Evolutionary conservation across 2,797 vertebrate genomes (phyloP), one percentile per base, ranked within the genome.

Genomic region (Acanthopagrus latus): DNA sequence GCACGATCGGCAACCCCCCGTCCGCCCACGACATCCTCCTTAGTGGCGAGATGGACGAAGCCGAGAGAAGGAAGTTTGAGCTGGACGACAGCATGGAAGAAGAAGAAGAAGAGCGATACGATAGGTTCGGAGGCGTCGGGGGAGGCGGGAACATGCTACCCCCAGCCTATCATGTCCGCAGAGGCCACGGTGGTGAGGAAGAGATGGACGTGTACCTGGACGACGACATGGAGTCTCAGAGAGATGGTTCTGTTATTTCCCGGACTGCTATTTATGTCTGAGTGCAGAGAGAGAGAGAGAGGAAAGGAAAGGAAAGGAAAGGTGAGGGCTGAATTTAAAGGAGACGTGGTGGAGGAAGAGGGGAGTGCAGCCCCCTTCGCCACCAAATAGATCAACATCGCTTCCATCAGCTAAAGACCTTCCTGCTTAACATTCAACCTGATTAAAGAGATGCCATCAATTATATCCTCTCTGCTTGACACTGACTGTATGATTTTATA

Each of bases 201-300:
- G 90, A 93, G 27, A 77, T 88, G 71, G 86, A 86, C 9, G 88
- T 81, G 55, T 95, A 95, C 81, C 91, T 96, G 0, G 94, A 95
- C 1, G 94, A 95, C 12, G 96, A 97, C 92, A 97, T 97, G 97
- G 97, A 98, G 91, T 97, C 97, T 10, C 97, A 97, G 83, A 92
- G 96, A 68, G 97, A 97, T 0, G 97, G 97, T 48, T 97, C 97
- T 1, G 95, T 98, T 84, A 97, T 98, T 80, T 97, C 96, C 58
- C 94, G 96, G 90, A 95, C 95, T 80, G 96, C 97, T 3, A 97
- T 97, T 77, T 97, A 97, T 1, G 97, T 97, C 84, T 97, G 83
- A 94, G 65, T 17, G n/a, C 1, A 21, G 1, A 27, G 21, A 18
- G 1, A 21, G 23, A 44, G 5, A 14, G 43, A 16, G 27, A n/a